Evolutionary conservation across 2,113 vertebrate genomes (phyloP), one percentile per base, ranked within the genome.

Genomic region (Oncorhynchus kisutch): DNA sequence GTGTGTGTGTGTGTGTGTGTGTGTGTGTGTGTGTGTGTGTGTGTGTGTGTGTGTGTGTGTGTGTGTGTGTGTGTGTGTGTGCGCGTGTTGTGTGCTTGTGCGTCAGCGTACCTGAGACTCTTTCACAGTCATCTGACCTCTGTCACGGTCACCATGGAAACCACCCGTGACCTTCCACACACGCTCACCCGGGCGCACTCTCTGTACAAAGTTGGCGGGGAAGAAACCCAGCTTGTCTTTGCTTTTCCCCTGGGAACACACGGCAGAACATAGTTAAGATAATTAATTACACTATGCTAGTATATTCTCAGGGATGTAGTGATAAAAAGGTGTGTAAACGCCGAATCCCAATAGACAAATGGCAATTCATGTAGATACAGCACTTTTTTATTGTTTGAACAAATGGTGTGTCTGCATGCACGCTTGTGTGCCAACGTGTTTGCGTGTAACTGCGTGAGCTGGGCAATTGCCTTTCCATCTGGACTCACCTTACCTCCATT

Each of bases 191-290:
- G 96, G 94, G 18, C 96, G 94, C 71, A 97, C 93, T 9, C 96
- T 92, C 85, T 97, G 96, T 73, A 97, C 96, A 78, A 98, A 98
- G 88, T 98, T 98, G 84, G 96, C 96, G 0, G 96, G 96, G 86
- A 97, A 98, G 91, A 94, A 96, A 80, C 96, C 96, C 80, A 96
- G 87, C 34, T 94, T 94, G 87, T 96, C 93, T 2, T 91, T 93
- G 69, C 94, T 94, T 90, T 96, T 98, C 59, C 96, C 96, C 96
- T 98, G 85, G 20, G 76, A 72, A 49, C 3, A 49, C 45, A 65
- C 20, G 25, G 12, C 57, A 48, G 67, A 29, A 70, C 54, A 78
- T 73, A 18, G 16, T 54, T 54, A 54, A 54, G 16, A 54, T 14
- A 4, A 54, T 45, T 11, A 45, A 39, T 39, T 39, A 8, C 2